Evolutionary conservation across 1,140 invertebrate species (phyloP), one percentile per base, ranked within the genome.

Genomic region (Amphibalanus amphitrite): DNA sequence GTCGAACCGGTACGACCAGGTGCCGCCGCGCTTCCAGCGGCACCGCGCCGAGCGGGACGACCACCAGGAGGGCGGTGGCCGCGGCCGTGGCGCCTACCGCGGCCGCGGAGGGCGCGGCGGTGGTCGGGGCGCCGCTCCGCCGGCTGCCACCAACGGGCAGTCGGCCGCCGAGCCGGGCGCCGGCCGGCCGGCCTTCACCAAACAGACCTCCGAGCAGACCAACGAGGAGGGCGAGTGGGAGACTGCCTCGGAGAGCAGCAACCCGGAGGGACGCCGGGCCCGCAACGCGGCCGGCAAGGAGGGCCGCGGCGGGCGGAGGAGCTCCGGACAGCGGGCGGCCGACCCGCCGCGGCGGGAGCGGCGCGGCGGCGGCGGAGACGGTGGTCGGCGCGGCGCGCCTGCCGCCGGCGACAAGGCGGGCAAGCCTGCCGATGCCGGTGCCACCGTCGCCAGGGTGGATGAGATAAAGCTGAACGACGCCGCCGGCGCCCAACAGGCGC

Each of bases 191-290:
- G 20, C 47, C 20, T 59, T 20, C 20, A 23, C 47, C 47, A 59
- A 59, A 59, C 47, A 59, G 47, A 59, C 65, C 3, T 67, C 65
- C 23, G 65, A 67, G 26, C 65, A 84, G 74, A 79, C 79, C 28
- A 74, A 71, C 29, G 79, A 78, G 25, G 83, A 82, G 74, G 82
- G 84, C 70, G 84, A 85, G 72, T 85, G 84, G 84, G 84, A 85
- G 76, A 85, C 84, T 38, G 84, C 84, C n/a, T 85, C 84, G n/a
- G 84, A 85, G 75, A 84, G 82, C 75, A 85, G 84, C 77, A 83
- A 83, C 75, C 77, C 83, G 40, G 77, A 79, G 20, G 79, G 79
- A 47, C 78, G 76, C 13, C 69, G 72, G 64, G 76, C 76, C 26
- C 73, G 68, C n/a, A 76, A 76, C 71, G 73, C 70, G 64, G 70